A percentile compares a stretch with the other conserved stretches of the same genome.
Evolutionary conservation across 2,113 vertebrate species (phyloP).

Genomic region (Abramis brama): DNA sequence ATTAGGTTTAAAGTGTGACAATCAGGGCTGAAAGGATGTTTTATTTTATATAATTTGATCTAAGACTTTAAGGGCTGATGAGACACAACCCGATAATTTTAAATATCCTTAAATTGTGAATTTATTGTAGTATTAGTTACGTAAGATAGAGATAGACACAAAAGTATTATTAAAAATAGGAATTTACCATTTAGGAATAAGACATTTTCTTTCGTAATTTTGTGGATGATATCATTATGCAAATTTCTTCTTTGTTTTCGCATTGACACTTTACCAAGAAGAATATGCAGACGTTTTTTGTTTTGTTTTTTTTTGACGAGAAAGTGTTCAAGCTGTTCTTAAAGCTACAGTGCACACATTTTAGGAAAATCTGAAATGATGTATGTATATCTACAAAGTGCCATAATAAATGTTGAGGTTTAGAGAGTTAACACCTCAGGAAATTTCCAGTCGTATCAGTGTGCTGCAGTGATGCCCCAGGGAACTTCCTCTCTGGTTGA

Average conservation of each 20-base stretch:
- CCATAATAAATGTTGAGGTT: neutral
- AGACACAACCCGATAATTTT: neutral
- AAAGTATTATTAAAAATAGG: slow-evolving; percentile 35
- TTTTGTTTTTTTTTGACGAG: slow-evolving; percentile 62
- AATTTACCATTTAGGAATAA: neutral
- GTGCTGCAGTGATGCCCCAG: slow-evolving; percentile 3
- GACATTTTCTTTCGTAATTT: slow-evolving; percentile 20
- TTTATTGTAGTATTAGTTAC: slow-evolving; percentile 25
- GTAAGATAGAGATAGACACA: slow-evolving; percentile 26
- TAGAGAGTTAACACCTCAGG: slow-evolving; percentile 3
- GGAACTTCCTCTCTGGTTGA: slow-evolving; percentile 9
- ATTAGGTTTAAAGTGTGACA: slow-evolving; percentile 36
- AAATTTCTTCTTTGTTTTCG: slow-evolving; percentile 71
- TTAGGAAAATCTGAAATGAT: neutral
- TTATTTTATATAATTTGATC: slow-evolving; percentile 20
- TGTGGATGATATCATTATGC: slow-evolving; percentile 66
- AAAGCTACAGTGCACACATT: slow-evolving; percentile 22
- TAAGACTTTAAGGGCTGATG: slow-evolving; percentile 1
- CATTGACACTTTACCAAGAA: slow-evolving; percentile 77
- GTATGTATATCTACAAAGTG: neutral
- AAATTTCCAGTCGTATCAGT: slow-evolving; percentile 22
- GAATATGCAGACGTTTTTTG: slow-evolving; percentile 59
- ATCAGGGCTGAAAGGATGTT: slow-evolving; percentile 29
- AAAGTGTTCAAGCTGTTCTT: slow-evolving; percentile 72
- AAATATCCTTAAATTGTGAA: slow-evolving; percentile 27